Percentiles rank a stretch among this genome's conserved stretches.
Conservation (phyloP, 2,113 vertebrate genomes). For the Climacteris rufus region DNA sequence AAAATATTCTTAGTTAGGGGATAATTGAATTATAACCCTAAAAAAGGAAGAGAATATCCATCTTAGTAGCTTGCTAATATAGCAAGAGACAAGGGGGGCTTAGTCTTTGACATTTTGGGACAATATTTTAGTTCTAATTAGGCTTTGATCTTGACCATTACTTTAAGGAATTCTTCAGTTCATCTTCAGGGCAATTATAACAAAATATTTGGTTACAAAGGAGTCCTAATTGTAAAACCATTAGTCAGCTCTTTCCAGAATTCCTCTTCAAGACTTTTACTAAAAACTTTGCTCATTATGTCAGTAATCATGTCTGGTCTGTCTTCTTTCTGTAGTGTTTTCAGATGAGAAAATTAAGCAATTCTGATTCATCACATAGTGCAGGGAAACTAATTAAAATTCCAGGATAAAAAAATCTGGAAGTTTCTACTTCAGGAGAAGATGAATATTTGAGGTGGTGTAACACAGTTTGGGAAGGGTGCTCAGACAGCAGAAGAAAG, state of each 20-base stretch:
- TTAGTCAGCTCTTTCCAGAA: not conserved
- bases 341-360: not conserved
- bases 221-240: not conserved
- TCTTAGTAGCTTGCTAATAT: not conserved
- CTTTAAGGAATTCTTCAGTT: not conserved
- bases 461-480: not conserved
- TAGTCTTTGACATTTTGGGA: not conserved
- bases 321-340: not conserved
- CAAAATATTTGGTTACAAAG: not conserved
- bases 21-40: not conserved
- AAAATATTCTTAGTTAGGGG: not conserved
- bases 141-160: constrained; percentile 24
- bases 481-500: not conserved
- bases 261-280: not conserved
- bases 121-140: not conserved
- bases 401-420: not conserved
- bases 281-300: not conserved
- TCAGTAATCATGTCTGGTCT: not conserved
- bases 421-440: not conserved
- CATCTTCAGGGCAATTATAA: not conserved
- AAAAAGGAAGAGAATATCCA: not conserved
- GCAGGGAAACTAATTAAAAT: not conserved
- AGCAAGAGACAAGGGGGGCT: not conserved
- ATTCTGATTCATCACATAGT: not conserved
- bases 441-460: not conserved